Conservation (phyloP, 2,113 vertebrate species). For the Lepidothrix coronata region DNA sequence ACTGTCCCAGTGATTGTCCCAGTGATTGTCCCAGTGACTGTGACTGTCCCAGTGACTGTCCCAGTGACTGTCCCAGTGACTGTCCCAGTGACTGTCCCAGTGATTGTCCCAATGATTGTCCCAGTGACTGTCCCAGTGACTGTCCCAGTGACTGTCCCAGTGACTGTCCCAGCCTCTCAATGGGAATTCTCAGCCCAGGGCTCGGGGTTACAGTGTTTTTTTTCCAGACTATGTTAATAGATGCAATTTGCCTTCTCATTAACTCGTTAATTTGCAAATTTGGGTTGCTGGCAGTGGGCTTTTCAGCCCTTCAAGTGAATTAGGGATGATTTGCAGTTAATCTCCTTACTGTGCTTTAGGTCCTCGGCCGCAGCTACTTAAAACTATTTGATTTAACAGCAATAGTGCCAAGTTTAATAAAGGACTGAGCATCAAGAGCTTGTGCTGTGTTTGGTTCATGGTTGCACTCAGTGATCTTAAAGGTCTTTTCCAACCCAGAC, state of each 20-base stretch:
- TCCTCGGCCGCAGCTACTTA: background rate
- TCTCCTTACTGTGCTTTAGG: slow-evolving; percentile 26
- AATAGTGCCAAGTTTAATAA: background rate
- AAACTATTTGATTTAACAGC: slow-evolving; percentile 8
- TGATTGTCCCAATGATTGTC: no score
- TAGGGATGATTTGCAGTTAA: slow-evolving; percentile 32
- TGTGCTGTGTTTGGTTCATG: background rate
- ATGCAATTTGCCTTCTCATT: background rate
- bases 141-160: background rate
- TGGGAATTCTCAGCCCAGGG: background rate
- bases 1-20: no score
- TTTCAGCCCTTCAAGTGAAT: slow-evolving; percentile 18
- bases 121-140: no score
- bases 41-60: no score
- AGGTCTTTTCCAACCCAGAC: background rate
- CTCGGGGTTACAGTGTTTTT: background rate
- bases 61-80: no score
- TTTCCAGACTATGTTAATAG: background rate
- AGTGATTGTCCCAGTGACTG: no score
- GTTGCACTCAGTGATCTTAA: background rate
- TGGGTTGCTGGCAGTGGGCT: background rate
- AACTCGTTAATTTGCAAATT: background rate
- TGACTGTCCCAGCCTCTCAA: background rate
- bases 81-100: no score
- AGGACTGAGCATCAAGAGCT: background rate